These are phyloP conservation scores for Gobio occitaniae DNA, from an alignment of 2,797 vertebrate species.

Conservation along the genomic window DNA sequence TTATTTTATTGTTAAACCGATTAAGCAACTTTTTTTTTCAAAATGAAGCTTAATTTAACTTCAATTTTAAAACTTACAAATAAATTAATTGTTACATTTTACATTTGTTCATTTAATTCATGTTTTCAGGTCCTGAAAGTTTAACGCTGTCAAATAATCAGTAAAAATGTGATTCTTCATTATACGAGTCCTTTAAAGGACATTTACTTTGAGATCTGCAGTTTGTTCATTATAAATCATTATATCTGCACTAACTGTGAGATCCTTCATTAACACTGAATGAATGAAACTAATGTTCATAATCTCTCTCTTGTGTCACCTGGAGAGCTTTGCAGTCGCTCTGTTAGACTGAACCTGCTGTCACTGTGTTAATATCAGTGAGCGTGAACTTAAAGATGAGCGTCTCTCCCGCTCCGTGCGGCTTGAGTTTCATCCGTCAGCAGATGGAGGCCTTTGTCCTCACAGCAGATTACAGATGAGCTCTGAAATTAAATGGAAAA, in stretches of 20 bases:
- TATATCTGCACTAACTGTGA: not conserved
- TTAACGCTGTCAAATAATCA: too few relatives aligned
- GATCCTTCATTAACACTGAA: not conserved
- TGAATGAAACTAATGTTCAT: not conserved
- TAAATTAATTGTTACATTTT: not conserved
- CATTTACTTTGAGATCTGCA: not conserved
- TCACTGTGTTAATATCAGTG: not conserved
- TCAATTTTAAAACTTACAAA: not conserved
- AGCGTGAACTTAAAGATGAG: not conserved
- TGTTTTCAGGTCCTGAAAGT: not conserved
- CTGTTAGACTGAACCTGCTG: not conserved
- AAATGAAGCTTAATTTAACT: not conserved
- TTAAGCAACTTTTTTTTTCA: not conserved
- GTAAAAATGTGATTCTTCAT: not conserved
- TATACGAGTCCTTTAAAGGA: not conserved
- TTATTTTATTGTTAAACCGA: not conserved
- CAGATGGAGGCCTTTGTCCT: constrained; percentile 25
- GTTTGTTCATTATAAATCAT: not conserved
- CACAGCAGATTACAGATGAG: not conserved
- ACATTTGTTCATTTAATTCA: not conserved
- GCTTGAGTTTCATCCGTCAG: not conserved
- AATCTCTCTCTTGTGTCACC: not conserved
- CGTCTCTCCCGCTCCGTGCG: not conserved
- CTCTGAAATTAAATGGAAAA: constrained; percentile 18
- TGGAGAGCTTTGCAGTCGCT: not conserved